Evolutionary conservation across 2,113 vertebrate genomes (phyloP), one percentile per base, ranked within the genome.

Genomic region (Gorsachius goisagi): DNA sequence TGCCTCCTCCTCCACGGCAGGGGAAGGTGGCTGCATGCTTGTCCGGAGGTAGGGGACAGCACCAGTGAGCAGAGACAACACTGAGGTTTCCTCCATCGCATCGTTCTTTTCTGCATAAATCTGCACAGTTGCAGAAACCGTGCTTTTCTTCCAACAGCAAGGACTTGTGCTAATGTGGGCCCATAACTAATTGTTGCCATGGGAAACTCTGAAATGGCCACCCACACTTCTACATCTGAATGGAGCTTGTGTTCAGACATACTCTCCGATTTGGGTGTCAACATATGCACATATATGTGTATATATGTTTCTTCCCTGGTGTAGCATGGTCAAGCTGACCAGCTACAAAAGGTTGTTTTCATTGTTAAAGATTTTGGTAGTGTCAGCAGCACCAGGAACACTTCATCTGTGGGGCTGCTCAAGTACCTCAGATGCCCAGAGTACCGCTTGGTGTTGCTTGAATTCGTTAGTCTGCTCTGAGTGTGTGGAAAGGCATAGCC

Each of bases 171-270:
- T 84, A 32, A 53, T 74, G 30, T 71, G 47, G n/a, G 30, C 55
- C 93, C 56, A 11, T 89, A 92, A 75, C 83, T 89, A 89, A 93
- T 88, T 94, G 91, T 88, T 95, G 93, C 90, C 58, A 85, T 62
- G 83, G 83, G 17, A 92, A 68, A 75, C 83, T 83, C 52, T 3
- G 58, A 75, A 95, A 64, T 52, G 77, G 53, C 83, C 88, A 89
- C 88, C 92, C 76, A 90, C 79, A 71, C 79, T 75, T 93, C 45
- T 33, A 7, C 64, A 19, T 92, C 47, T 95, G 88, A 96, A 90
- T 89, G 47, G 64, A 81, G 56, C 92, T 78, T 94, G 39, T 96
- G 86, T 96, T 93, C 83, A 81, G 68, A 50, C 37, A 19, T 16
- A 52, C 12, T 68, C 64, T 64, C 90, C 79, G 49, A 21, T 78